These are phyloP conservation scores for Anguilla japonica DNA, from an alignment of 2,113 vertebrate species.

Conservation along the genomic window DNA sequence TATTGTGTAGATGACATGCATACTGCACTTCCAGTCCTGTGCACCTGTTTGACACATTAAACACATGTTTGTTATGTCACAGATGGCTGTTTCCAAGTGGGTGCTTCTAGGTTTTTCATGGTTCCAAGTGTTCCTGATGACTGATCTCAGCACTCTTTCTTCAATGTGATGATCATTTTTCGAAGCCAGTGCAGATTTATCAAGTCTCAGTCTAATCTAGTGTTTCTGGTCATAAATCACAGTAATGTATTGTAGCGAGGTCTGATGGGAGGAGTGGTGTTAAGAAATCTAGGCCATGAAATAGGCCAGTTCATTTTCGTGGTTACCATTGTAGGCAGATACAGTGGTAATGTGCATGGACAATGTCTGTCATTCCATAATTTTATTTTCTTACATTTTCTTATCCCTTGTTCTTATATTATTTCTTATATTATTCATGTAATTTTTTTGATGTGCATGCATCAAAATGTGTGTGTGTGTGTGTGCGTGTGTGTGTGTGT, in stretches of 20 bases:
- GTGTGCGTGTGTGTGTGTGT: not conserved
- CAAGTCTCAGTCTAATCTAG: slow-evolving; percentile 6
- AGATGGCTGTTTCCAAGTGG: not conserved
- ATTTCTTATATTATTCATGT: not conserved
- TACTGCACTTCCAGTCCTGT: no score
- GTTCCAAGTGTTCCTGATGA: not conserved
- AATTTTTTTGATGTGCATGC: not conserved
- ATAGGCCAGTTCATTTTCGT: slow-evolving; percentile 22
- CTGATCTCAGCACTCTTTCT: slow-evolving; percentile 2
- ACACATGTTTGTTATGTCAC: not conserved
- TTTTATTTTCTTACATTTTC: slow-evolving; percentile 5
- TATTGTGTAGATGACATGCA: no score
- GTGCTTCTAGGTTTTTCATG: not conserved
- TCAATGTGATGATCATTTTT: not conserved
- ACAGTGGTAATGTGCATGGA: slow-evolving; percentile 21
- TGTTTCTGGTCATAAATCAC: slow-evolving; percentile 31
- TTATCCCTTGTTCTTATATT: not conserved
- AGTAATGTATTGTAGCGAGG: slow-evolving; percentile 13
- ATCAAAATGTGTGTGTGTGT: not conserved
- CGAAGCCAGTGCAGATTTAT: slow-evolving; percentile 3
- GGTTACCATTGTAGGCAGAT: slow-evolving; percentile 14
- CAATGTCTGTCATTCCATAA: not conserved
- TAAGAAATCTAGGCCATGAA: slow-evolving; percentile 29
- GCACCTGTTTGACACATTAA: no score
- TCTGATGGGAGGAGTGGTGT: slow-evolving; percentile 19